Evolutionary conservation across 1,140 invertebrate genomes (phyloP), one percentile per base, ranked within the genome.

Genomic region (Dolichoris vasculosae): DNA sequence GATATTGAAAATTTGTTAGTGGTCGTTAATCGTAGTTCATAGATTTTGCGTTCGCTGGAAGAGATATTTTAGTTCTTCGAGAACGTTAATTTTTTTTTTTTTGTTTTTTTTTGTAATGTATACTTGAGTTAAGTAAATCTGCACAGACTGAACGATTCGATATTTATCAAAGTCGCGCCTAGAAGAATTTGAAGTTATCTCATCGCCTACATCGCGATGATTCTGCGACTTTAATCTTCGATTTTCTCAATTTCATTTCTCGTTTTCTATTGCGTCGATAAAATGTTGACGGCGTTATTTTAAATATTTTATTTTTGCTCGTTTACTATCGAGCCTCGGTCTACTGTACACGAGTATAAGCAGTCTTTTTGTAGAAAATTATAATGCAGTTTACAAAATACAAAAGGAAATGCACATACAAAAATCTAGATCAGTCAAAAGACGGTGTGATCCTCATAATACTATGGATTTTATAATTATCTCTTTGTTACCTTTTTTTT

Each of bases 351-450:
- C 86, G 86, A 87, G 84, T 87, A 88, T 87, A 89, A 90, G 87
- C 88, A 87, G 80, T 90, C 86, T 75, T 89, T 88, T 86, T 46
- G 89, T 92, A 92, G 88, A 93, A 93, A 92, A 92, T 90, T 91
- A 89, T 90, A 92, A 92, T 87, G 88, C 85, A 85, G 87, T 89
- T 90, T 89, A 90, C 76, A 89, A 89, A 89, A 89, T 86, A 87
- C 81, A 86, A 86, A 88, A 80, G 88, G 84, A 90, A 88, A 91
- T 90, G 85, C 87, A 83, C 73, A 83, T 91, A 91, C 90, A 89
- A 92, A 92, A 92, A 91, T 88, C 80, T 86, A 32, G 20, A 85
- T 78, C 84, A 59, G 73, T 86, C 59, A 78, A 77, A 82, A 86
- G 73, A 77, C 48, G 55, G 67, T 40, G 23, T 51, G 79, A 81